These are phyloP conservation scores for Alitta virens DNA, from an alignment of 2,888 invertebrate genomes.

Conservation along the genomic window DNA sequence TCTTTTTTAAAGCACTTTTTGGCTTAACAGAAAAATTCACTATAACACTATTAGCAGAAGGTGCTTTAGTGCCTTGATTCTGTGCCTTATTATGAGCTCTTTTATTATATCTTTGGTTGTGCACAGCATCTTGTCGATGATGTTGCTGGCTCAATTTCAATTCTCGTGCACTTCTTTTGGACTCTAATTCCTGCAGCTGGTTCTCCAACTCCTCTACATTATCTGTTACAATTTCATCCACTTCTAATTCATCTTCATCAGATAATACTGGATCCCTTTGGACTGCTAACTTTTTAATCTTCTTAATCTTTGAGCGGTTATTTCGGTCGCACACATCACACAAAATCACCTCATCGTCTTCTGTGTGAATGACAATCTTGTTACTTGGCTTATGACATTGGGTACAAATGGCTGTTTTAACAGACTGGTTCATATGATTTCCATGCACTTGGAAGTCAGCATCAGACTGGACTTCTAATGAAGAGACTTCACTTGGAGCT, in stretches of 20 bases:
- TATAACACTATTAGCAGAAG: too few species aligned
- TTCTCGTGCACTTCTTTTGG: neutral
- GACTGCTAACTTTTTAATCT: neutral
- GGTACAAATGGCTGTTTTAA: slow-evolving; percentile 5
- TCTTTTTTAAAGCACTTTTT: too few species aligned
- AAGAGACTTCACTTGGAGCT: neutral
- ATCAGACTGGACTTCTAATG: neutral
- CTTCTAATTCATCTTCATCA: neutral
- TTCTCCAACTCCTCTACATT: neutral
- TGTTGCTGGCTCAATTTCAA: neutral
- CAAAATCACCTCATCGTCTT: slow-evolving; percentile 1
- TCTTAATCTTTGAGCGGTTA: neutral
- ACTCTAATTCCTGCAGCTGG: neutral
- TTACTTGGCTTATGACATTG: slow-evolving; percentile 2
- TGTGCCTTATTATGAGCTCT: too few species aligned
- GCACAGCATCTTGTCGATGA: too few species aligned
- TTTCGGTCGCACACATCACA: slow-evolving; percentile 10
- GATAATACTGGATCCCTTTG: neutral
- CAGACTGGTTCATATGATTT: neutral
- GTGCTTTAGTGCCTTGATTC: too few species aligned
- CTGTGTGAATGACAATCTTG: slow-evolving; percentile 9
- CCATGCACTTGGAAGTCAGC: slow-evolving; percentile 7
- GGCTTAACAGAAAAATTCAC: too few species aligned
- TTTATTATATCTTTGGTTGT: too few species aligned
- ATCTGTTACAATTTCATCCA: neutral